Evolutionary conservation across 2,888 invertebrate genomes (phyloP).

Genomic region (Caradrina clavipalpis): DNA sequence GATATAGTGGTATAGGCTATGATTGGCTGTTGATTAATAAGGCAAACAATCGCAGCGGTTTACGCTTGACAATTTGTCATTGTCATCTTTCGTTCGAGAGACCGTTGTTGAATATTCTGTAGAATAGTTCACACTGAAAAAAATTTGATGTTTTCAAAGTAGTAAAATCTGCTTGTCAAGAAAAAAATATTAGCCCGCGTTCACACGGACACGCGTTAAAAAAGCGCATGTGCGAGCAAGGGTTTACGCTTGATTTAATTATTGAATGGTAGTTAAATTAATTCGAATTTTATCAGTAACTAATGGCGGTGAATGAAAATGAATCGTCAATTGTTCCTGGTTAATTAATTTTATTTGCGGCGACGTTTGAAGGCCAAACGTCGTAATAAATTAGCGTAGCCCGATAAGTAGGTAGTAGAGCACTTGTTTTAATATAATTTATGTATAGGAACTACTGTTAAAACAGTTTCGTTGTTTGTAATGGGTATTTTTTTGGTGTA

Average conservation of each 20-base stretch:
- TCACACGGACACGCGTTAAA: not conserved
- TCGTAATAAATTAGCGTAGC: conserved; percentile 13
- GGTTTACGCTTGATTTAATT: not conserved
- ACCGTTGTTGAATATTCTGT: not conserved
- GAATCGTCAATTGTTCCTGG: conserved; percentile 27
- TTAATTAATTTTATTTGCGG: conserved; percentile 23
- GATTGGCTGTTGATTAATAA: not conserved
- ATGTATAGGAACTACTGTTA: conserved; percentile 2
- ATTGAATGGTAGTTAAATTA: not conserved
- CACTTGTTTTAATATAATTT: conserved; percentile 9
- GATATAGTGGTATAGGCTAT: no score
- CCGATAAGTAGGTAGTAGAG: conserved; percentile 2
- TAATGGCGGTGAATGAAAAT: conserved; percentile 15
- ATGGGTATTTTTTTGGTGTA: not conserved
- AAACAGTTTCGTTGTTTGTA: not conserved
- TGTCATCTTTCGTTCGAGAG: not conserved
- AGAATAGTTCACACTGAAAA: not conserved
- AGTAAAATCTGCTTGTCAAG: not conserved
- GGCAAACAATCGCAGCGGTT: not conserved
- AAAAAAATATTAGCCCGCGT: not conserved
- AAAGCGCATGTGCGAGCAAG: not conserved
- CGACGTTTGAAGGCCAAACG: conserved; percentile 34
- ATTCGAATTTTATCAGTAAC: conserved; percentile 12
- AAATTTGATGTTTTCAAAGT: not conserved
- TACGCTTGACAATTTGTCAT: not conserved